Evolutionary conservation across 1,140 invertebrate species (phyloP).

Genomic region (Neoseiulus cucumeris): DNA sequence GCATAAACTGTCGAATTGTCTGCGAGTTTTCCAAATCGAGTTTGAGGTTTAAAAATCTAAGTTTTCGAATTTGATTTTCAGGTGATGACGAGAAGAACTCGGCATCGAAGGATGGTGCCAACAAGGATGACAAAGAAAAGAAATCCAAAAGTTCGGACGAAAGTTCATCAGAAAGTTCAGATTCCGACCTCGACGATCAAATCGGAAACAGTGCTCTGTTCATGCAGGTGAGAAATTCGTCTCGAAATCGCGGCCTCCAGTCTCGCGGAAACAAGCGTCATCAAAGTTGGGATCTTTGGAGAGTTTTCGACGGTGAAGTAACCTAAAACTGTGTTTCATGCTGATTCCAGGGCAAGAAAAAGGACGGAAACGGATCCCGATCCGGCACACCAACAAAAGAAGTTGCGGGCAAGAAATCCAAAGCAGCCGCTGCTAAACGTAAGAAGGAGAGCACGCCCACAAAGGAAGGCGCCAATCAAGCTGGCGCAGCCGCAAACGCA

Average conservation of each 20-base stretch:
- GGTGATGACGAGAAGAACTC: constrained; percentile 35
- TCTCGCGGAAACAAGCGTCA: constrained; percentile 27
- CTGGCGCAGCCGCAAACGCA: background rate
- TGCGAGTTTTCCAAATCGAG: background rate
- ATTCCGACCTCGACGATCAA: constrained; percentile 36
- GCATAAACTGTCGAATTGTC: background rate
- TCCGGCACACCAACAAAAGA: constrained; percentile 2
- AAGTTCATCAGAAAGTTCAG: constrained; percentile 44
- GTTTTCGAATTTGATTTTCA: no score
- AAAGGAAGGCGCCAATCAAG: background rate
- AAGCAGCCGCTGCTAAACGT: constrained; percentile 27
- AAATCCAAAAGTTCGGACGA: constrained; percentile 18
- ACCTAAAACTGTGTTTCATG: constrained; percentile 8
- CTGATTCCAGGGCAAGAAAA: constrained; percentile 16
- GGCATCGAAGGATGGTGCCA: constrained; percentile 14
- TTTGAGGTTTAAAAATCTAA: no score
- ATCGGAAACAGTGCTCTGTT: constrained; percentile 19
- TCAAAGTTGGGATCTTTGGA: constrained; percentile 26
- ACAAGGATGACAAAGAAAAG: constrained; percentile 21
- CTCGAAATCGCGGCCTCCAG: background rate
- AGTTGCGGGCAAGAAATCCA: background rate
- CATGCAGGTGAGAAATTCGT: constrained; percentile 20
- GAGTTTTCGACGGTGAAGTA: background rate
- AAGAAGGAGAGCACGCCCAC: constrained; percentile 18
- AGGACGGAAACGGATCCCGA: constrained; percentile 11